These are phyloP conservation scores for Ennomos fuscantarius DNA, from an alignment of 2,888 invertebrate species.

Conservation along the genomic window DNA sequence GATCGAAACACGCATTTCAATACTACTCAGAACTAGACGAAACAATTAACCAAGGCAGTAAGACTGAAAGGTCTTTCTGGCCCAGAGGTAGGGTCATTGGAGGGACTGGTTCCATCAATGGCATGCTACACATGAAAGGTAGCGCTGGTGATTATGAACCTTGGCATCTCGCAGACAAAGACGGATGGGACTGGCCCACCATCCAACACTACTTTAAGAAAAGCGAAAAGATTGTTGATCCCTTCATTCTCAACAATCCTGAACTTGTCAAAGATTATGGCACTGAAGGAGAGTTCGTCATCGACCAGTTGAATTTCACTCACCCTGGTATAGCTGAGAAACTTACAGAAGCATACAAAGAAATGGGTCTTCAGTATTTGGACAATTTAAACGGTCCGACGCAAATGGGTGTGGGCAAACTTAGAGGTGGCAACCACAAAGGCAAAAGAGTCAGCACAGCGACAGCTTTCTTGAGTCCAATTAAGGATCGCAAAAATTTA, in stretches of 20 bases:
- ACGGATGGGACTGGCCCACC: conserved; percentile 75
- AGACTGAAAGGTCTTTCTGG: conserved; percentile 66
- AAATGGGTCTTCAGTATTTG: conserved; percentile 77
- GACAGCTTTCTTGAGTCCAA: conserved; percentile 75
- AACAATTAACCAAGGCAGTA: conserved; percentile 57
- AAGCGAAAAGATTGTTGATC: conserved; percentile 72
- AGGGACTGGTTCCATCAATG: conserved; percentile 76
- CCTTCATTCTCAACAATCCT: conserved; percentile 66
- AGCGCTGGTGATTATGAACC: conserved; percentile 67
- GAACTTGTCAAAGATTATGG: conserved; percentile 70
- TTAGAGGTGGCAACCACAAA: conserved; percentile 77
- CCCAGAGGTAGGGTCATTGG: conserved; percentile 73
- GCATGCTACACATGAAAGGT: conserved; percentile 72
- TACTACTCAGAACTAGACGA: conserved; percentile 71
- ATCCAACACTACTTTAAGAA: conserved; percentile 72
- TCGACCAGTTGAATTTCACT: conserved; percentile 78
- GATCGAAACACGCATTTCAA: conserved; percentile 61
- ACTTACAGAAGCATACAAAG: conserved; percentile 71
- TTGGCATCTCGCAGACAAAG: conserved; percentile 65
- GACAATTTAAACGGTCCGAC: conserved; percentile 71
- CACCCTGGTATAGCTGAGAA: conserved; percentile 63
- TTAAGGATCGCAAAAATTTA: conserved; percentile 63
- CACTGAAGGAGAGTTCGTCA: conserved; percentile 76
- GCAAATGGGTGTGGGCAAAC: conserved; percentile 83
- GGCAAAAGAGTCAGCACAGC: conserved; percentile 84